Base-by-base conservation (phyloP, 2,113 vertebrate species). In the Catharus bicknelli region DNA sequence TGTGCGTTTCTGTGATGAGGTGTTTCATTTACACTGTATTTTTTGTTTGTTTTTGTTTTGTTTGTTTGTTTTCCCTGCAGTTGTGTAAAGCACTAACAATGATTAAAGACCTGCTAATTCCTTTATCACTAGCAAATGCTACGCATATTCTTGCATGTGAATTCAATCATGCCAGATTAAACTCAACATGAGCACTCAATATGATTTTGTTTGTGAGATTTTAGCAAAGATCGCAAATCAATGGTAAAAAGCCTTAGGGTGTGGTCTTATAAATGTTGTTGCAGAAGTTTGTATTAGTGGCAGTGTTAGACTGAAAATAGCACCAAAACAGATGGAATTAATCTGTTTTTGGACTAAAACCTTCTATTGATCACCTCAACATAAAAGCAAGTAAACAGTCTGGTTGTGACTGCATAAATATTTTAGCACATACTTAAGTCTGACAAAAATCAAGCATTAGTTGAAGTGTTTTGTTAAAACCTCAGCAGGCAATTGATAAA, bases 281-380 rank as follows among this genome's bases (percentile, higher is more conserved):
- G 54, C 57, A 40, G 62, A 72, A 85, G 11, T 94, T 78, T 54
- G 27, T 64, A 61, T 77, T 50, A 58, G 23, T 50, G 50, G 54
- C 53, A 57, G 25, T 1, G 6, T 69, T n/a, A 79, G 50, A 55
- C 42, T 66, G 62, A 87, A 94, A 89, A 47, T n/a, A 64, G 38
- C 23, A 76, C 17, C 50, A 43, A 61, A 93, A 69, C 38, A 92
- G 34, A 51, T 69, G 54, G 38, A 14, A 84, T 72, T 5, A 88
- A 83, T 88, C 72, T 74, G 50, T 62, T 67, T 36, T 85, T 72
- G 74, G 62, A 86, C 23, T 86, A 90, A 93, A 90, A 78, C 42
- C 26, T 78, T 75, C 40, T 81, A 50, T 6, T 54, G 81, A 93
- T 90, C 47, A 89, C 55, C 40, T 75, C 23, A 66, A 3, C 50